Base-by-base conservation (phyloP, 1,140 invertebrate genomes). In the Chionoecetes opilio region DNA sequence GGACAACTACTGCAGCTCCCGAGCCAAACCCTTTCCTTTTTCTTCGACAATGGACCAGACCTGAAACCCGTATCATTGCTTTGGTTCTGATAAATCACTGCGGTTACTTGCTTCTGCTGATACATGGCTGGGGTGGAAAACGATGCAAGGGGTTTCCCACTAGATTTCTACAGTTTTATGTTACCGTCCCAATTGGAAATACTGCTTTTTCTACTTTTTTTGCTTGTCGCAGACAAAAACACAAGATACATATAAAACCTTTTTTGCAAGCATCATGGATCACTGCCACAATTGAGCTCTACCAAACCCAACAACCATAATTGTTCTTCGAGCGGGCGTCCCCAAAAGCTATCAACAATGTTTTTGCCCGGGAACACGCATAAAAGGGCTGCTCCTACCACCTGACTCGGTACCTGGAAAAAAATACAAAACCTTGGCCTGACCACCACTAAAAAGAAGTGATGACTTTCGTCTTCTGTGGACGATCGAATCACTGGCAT, bases 111-210 rank as follows among this genome's bases (percentile, higher is more conserved):
- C 88, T 90, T 90, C 88, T 90, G 88, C 41, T 90, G 88, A 90
- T 41, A 90, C 34, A 92, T 82, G 91, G 91, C 91, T n/a, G 37
- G 8, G 41, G 35, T 46, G 41, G 90, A 29, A 21, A 92, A 82
- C 46, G 75, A 82, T 82, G 63, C 63, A 92, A 82, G 75, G 91
- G 91, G 46, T 82, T 37, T 34, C 11, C 91, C 29, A 75, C n/a
- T n/a, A 53, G 63, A 92, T 92, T 92, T 92, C 91, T 92, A 82
- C 91, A 92, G 91, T 2, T 82, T 92, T 82, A 92, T 63, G 31
- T 29, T 26, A 92, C 41, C 88, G n/a, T 5, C 88, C 88, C 53
- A 63, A 63, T 63, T 26, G 17, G 53, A 3, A 63, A 63, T 63
- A 63, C 53, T 63, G 17, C 88, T n/a, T 34, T 90, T 90, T 90